Evolutionary conservation across 2,888 invertebrate genomes (phyloP).

Genomic region (Orthosia incerta): DNA sequence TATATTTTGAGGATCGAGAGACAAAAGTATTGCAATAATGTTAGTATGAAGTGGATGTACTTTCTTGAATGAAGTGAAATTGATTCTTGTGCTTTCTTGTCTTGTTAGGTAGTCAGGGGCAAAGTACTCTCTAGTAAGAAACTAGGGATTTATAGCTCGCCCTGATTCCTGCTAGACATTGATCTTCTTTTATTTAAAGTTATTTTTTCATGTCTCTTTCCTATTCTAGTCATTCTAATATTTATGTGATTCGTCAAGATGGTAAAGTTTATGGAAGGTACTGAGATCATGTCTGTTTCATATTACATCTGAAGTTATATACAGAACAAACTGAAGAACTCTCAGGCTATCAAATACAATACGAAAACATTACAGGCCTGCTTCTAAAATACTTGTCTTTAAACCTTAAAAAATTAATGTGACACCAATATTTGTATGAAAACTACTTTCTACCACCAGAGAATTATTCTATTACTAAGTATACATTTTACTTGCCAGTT

Average conservation of each 20-base stretch:
- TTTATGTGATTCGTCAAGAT: background rate
- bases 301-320: background rate
- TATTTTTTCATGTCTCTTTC: background rate
- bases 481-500: constrained; percentile 1
- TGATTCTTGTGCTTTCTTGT: background rate
- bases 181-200: background rate
- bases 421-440: background rate
- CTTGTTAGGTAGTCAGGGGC: background rate
- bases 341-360: background rate
- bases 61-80: background rate
- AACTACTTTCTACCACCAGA: background rate
- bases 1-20: constrained; percentile 43
- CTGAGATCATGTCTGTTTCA: constrained; percentile 12
- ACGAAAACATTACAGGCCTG: background rate
- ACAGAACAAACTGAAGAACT: background rate
- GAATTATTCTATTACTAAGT: background rate
- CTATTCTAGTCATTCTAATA: background rate
- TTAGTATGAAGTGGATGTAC: constrained; percentile 5
- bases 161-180: background rate
- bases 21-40: constrained; percentile 34
- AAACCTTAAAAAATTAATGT: background rate
- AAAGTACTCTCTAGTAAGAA: constrained; percentile 14
- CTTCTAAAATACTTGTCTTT: background rate
- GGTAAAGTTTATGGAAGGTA: background rate
- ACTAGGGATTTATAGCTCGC: constrained; percentile 12